Evolutionary conservation across 2,113 vertebrate genomes (phyloP).

Genomic region (Stomatorhinus ivindoensis): DNA sequence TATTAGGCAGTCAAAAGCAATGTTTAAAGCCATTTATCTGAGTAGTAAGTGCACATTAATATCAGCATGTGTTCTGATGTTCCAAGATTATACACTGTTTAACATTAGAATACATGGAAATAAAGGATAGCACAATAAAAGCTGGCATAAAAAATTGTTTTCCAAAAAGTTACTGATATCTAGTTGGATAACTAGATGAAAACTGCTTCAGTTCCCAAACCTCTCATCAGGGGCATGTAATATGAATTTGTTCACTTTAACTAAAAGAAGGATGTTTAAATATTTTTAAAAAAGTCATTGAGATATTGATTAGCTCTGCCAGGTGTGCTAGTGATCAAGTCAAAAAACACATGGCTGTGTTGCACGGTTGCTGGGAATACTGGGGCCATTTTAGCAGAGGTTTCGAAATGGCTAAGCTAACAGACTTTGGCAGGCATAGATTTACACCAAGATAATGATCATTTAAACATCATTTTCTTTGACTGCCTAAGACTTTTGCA

Average conservation of each 20-base stretch:
- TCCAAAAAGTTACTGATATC: not conserved
- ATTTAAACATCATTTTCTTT: not conserved
- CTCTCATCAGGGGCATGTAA: not conserved
- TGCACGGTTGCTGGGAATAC: not conserved
- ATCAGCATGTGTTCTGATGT: no score
- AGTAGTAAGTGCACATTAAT: not conserved
- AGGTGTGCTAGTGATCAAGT: not conserved
- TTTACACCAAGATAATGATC: not conserved
- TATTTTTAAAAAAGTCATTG: not conserved
- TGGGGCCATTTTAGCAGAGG: no score
- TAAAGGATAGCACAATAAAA: not conserved
- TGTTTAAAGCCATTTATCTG: not conserved
- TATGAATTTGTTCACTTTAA: not conserved
- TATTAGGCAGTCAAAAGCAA: not conserved
- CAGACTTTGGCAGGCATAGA: not conserved
- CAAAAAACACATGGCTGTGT: not conserved
- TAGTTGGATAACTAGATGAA: not conserved
- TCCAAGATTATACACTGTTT: not conserved
- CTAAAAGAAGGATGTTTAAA: not conserved
- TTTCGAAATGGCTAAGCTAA: not conserved
- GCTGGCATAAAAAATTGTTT: not conserved
- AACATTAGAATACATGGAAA: not conserved
- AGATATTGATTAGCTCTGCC: not conserved
- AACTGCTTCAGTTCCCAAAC: not conserved
- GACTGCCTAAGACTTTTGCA: not conserved